Evolutionary conservation across 2,113 vertebrate genomes (phyloP), one percentile per base, ranked within the genome.

Genomic region (Lasiurus cinereus): DNA sequence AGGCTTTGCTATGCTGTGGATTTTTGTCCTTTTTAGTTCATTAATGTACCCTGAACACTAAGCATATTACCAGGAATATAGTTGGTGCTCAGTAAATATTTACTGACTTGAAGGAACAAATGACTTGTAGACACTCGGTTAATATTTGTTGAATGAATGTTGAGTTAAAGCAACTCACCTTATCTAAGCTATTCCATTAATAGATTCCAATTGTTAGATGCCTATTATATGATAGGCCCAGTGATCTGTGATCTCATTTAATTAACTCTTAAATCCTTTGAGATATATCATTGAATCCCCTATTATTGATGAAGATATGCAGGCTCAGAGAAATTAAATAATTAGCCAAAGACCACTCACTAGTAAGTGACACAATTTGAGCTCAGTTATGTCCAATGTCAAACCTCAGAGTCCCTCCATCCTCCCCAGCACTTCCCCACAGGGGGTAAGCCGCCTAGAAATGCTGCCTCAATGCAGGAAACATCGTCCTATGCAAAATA

Each of bases 251-350:
- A 70, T 70, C 64, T 83, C 79, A 85, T 56, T 86, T 52, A 72
- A 83, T 88, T 36, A 62, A 6, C 1, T 6, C 6, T 22, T 33
- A 88, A 82, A 33, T 39, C n/a, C 43, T 83, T 79, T 56, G 52
- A 88, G 59, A 39, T 52, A 33, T 36, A 80, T 50, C 52, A 72
- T 22, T 22, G 8, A 74, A 54, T 46, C 13, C 52, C 19, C 52
- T 50, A 22, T 54, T 83, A 84, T 7, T 46, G 18, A 33, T 74
- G 27, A 90, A 82, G 31, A 83, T 56, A 79, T 8, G 4, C 15
- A 77, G 11, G 8, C 39, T 83, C 19, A n/a, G 52, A 77, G 29
- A 86, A 92, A 85, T 62, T 89, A 91, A 54, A 52, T 59, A 91
- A 59, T 67, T 77, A 80, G 36, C 15, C 22, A 50, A 82, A 90